Percentiles rank a stretch among this genome's conserved stretches.
These are phyloP conservation scores for Andrena camellia DNA, from an alignment of 2,888 invertebrate species.

Conservation along the genomic window DNA sequence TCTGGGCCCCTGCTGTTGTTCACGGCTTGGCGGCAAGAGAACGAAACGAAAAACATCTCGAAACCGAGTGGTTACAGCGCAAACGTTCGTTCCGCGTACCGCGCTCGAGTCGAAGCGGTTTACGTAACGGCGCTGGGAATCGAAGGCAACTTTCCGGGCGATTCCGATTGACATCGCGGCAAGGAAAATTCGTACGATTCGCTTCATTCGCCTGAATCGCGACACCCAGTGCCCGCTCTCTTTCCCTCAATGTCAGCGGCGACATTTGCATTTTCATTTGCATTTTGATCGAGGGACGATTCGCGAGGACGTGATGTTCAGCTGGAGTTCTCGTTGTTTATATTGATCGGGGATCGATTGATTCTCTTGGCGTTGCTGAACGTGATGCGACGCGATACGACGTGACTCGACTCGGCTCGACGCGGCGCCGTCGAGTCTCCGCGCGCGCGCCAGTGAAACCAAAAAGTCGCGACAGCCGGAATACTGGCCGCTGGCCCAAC, in stretches of 20 bases:
- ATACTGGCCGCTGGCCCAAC: slow-evolving; percentile 5
- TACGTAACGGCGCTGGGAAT: slow-evolving; percentile 12
- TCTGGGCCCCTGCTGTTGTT: too few species aligned
- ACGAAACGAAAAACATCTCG: background rate
- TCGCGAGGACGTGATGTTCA: background rate
- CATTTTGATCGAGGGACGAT: background rate
- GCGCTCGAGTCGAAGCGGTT: background rate
- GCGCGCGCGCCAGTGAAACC: background rate
- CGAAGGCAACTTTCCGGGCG: slow-evolving; percentile 6
- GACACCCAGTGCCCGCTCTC: background rate
- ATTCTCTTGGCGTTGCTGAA: too few species aligned
- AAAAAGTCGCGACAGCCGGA: slow-evolving; percentile 1
- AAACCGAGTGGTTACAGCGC: background rate
- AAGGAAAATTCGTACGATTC: background rate
- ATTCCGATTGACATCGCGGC: background rate
- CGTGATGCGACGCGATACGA: too few species aligned
- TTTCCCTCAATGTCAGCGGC: background rate
- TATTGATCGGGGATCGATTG: background rate
- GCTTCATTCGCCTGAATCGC: background rate
- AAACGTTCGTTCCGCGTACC: too few species aligned
- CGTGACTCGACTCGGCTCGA: background rate
- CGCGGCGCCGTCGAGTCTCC: slow-evolving; percentile 22
- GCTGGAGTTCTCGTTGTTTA: background rate
- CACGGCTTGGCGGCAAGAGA: too few species aligned
- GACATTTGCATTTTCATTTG: slow-evolving; percentile 1